A percentile compares a stretch with the other conserved stretches of the same genome.
Evolutionary conservation across 2,797 vertebrate species (phyloP).

Genomic region (Cirrhinus mrigala): DNA sequence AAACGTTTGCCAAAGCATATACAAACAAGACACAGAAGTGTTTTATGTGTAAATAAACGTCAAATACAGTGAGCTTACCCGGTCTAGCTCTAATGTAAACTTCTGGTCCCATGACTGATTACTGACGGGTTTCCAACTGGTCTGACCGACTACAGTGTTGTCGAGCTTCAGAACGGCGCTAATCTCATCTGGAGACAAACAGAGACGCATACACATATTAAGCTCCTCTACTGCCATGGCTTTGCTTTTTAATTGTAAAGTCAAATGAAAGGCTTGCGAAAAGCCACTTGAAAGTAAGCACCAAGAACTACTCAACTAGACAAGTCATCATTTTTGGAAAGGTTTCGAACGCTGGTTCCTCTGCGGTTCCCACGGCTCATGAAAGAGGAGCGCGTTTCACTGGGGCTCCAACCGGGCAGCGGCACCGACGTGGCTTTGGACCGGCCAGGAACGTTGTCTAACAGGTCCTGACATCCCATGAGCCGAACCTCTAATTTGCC

Average conservation of each 20-base stretch:
- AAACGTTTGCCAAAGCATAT: not conserved
- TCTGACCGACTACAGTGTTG: constrained; percentile 89
- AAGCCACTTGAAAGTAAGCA: not conserved
- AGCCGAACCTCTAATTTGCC: constrained; percentile 89
- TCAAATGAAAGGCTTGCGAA: not conserved
- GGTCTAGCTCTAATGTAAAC: constrained; percentile 90
- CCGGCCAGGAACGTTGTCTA: constrained; percentile 87
- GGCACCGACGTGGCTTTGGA: constrained; percentile 83
- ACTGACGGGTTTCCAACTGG: constrained; percentile 89
- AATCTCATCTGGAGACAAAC: constrained; percentile 82
- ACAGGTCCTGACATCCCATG: constrained; percentile 90
- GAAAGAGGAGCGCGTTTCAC: constrained; percentile 86
- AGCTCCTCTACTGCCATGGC: not conserved
- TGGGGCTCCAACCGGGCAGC: constrained; percentile 88
- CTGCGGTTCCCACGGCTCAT: constrained; percentile 87
- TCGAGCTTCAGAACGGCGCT: constrained; percentile 91
- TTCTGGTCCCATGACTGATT: constrained; percentile 94
- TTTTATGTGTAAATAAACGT: not conserved
- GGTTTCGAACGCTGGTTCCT: constrained; percentile 83
- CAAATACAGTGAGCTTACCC: constrained; percentile 73
- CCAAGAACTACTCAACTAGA: constrained; percentile 82
- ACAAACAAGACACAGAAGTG: not conserved
- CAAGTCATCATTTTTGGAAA: constrained; percentile 86
- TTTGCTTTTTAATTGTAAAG: not conserved
- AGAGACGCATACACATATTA: constrained; percentile 17